Conservation (phyloP, 92 coral and sea anemone genomes). For the Hydrozoanthus gracilis region DNA sequence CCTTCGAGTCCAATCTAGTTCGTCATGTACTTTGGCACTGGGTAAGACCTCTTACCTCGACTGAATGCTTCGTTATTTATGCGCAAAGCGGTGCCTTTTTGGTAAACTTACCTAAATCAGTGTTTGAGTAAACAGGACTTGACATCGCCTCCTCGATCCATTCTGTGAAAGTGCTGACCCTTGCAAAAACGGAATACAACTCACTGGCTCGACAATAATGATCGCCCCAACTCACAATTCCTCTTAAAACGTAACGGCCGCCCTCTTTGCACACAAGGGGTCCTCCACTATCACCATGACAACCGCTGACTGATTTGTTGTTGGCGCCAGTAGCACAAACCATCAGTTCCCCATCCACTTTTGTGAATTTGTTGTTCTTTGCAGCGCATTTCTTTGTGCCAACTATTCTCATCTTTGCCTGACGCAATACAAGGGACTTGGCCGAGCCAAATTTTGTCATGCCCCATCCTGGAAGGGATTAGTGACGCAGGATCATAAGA, state of each 20-base stretch:
- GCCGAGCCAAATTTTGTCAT: not conserved
- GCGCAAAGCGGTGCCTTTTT: no score
- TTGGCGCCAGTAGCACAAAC: constrained; percentile 24
- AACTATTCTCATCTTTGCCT: not conserved
- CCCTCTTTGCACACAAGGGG: constrained; percentile 22
- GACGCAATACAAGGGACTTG: not conserved
- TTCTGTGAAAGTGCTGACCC: no score
- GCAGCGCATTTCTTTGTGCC: not conserved
- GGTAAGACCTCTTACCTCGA: no score
- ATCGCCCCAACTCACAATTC: constrained; percentile 33
- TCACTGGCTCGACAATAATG: constrained; percentile 2
- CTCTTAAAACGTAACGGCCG: constrained; percentile 15
- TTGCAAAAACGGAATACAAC: not conserved
- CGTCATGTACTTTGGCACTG: no score
- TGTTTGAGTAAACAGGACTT: no score
- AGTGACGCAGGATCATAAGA: no score
- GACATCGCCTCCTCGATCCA: no score
- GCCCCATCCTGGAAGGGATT: not conserved
- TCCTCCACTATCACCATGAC: constrained; percentile 39
- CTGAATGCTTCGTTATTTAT: no score
- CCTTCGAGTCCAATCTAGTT: no score
- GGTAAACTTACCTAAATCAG: no score
- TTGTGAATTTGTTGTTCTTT: constrained; percentile 21
- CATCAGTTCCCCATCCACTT: constrained; percentile 22
- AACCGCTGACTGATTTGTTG: constrained; percentile 7